Percentiles rank a stretch among this genome's conserved stretches.
phyloP scores from a whole-genome alignment of 2,797 vertebrate genomes.

The Coracias cyanogaster region DNA sequence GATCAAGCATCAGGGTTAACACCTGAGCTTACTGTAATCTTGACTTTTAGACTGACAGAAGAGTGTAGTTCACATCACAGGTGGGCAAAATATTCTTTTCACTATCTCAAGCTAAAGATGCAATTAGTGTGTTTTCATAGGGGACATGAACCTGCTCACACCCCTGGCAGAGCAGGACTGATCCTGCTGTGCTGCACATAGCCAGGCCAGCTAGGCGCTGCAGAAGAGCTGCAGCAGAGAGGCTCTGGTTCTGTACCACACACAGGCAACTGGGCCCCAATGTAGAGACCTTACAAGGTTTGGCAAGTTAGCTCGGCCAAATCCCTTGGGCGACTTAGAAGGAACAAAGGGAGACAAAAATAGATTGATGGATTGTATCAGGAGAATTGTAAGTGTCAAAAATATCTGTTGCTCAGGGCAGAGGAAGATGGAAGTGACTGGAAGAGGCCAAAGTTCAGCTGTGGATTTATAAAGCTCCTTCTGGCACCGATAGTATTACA shows the following conservation, averaged over 20 bases:
- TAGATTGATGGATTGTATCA: conserved; percentile 52
- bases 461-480: conserved; percentile 55
- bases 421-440: conserved; percentile 52
- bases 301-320: neutral
- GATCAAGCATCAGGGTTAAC: neutral
- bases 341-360: conserved; percentile 57
- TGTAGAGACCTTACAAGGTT: neutral
- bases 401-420: conserved; percentile 59
- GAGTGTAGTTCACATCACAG: neutral
- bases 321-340: neutral
- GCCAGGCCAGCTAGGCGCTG: fast-evolving
- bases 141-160: fast-evolving
- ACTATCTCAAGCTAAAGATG: neutral
- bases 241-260: fast-evolving
- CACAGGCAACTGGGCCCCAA: neutral
- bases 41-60: neutral
- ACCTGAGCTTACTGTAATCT: conserved; percentile 20
- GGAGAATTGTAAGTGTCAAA: conserved; percentile 62
- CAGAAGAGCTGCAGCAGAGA: neutral
- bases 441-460: conserved; percentile 57
- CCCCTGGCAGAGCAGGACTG: neutral
- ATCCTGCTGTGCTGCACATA: fast-evolving
- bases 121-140: neutral
- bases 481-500: conserved; percentile 30
- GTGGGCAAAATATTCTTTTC: neutral